These are phyloP conservation scores for Tyria jacobaeae DNA, from an alignment of 2,888 invertebrate genomes.

Conservation along the genomic window DNA sequence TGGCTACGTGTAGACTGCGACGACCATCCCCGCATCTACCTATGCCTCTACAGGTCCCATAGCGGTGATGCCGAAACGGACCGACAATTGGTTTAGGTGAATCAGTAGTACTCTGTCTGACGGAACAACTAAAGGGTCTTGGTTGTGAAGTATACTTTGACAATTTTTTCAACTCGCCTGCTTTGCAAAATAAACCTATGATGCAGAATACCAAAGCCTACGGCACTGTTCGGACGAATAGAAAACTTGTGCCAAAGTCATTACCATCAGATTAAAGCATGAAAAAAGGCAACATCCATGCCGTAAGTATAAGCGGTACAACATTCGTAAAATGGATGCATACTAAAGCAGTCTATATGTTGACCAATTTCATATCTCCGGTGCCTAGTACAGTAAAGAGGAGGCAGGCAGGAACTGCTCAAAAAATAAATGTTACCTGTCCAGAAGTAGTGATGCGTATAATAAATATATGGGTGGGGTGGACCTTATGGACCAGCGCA, in stretches of 20 bases:
- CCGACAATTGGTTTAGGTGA: background rate
- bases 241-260: background rate
- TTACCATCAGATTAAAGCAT: background rate
- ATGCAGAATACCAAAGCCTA: background rate
- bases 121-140: background rate
- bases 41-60: too few relatives aligned
- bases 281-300: too few relatives aligned
- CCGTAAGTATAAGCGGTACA: too few relatives aligned
- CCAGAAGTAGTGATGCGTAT: background rate
- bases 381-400: background rate
- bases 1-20: too few relatives aligned
- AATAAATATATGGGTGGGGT: conserved; percentile 7
- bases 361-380: background rate
- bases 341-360: background rate
- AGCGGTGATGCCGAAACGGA: too few relatives aligned
- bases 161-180: background rate
- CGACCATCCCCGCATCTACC: too few relatives aligned
- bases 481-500: background rate
- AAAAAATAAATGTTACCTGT: background rate
- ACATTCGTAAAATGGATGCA: too few relatives aligned
- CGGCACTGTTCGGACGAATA: background rate
- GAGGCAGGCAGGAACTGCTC: background rate
- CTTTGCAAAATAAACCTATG: background rate
- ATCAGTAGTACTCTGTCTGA: background rate
- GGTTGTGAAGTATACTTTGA: background rate